phyloP scores from a whole-genome alignment of 1,140 invertebrate species.

The Periplaneta americana region DNA sequence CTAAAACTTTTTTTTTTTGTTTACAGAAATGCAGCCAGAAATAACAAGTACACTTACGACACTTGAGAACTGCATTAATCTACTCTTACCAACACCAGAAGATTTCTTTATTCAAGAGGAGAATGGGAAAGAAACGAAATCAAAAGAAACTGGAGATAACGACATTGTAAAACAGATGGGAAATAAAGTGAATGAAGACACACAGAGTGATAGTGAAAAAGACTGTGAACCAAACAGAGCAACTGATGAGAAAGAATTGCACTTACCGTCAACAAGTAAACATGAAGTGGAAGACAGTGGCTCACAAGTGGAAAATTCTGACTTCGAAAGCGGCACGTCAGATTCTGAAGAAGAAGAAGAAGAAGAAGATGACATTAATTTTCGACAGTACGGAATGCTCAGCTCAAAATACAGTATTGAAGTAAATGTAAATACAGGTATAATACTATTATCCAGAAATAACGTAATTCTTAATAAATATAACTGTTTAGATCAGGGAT shows the following conservation, averaged over 20 bases:
- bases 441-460: neutral
- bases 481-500: too few relatives aligned
- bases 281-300: neutral
- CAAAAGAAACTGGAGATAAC: neutral
- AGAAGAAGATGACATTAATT: slow-evolving; percentile 13
- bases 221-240: neutral
- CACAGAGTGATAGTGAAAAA: neutral
- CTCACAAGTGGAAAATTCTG: neutral
- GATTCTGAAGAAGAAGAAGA: slow-evolving; percentile 1
- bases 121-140: neutral
- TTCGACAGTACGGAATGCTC: slow-evolving; percentile 26
- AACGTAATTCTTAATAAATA: too few relatives aligned
- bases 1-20: slow-evolving; percentile 6
- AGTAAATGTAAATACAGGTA: slow-evolving; percentile 19
- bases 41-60: slow-evolving; percentile 27
- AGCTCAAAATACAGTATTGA: slow-evolving; percentile 16
- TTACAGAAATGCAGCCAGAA: slow-evolving; percentile 28
- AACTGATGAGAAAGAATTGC: neutral
- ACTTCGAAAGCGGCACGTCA: slow-evolving; percentile 2
- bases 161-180: neutral
- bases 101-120: slow-evolving; percentile 25
- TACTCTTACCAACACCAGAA: slow-evolving; percentile 32
- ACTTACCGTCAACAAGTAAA: neutral
- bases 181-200: neutral
- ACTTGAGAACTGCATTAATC: slow-evolving; percentile 29